These are phyloP conservation scores for Copsychus sechellarum DNA, from an alignment of 2,113 vertebrate genomes.

Conservation along the genomic window DNA sequence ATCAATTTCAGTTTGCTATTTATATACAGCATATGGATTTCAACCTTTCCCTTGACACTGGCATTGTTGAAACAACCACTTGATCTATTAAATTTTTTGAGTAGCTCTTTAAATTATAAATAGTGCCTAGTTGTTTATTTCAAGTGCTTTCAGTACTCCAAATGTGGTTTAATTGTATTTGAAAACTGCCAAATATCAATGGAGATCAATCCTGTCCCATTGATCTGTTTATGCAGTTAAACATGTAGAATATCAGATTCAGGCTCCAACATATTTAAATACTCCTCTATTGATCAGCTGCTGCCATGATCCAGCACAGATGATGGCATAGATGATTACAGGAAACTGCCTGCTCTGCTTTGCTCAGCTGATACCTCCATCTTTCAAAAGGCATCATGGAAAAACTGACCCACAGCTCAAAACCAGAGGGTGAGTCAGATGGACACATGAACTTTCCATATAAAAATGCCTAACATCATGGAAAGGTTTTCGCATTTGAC, in stretches of 20 bases:
- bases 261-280: constrained; percentile 86
- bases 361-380: constrained; percentile 45
- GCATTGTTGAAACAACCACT: constrained; percentile 54
- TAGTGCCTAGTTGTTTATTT: constrained; percentile 70
- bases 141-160: constrained; percentile 70
- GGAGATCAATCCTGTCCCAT: constrained; percentile 77
- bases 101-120: constrained; percentile 70
- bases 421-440: neutral
- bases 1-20: constrained; percentile 65
- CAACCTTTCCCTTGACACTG: constrained; percentile 48
- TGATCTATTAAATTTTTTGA: constrained; percentile 73
- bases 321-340: constrained; percentile 80
- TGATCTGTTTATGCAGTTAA: constrained; percentile 84
- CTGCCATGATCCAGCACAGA: constrained; percentile 81
- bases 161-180: constrained; percentile 84
- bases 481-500: neutral
- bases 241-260: constrained; percentile 84
- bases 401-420: neutral
- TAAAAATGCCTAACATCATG: neutral
- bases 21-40: constrained; percentile 54
- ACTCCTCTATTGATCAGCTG: constrained; percentile 83
- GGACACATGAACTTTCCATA: neutral
- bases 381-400: constrained; percentile 23
- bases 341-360: constrained; percentile 72
- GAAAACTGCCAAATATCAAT: constrained; percentile 84